Evolutionary conservation across 2,888 invertebrate species (phyloP).

Genomic region (Drosophila eohydei): DNA sequence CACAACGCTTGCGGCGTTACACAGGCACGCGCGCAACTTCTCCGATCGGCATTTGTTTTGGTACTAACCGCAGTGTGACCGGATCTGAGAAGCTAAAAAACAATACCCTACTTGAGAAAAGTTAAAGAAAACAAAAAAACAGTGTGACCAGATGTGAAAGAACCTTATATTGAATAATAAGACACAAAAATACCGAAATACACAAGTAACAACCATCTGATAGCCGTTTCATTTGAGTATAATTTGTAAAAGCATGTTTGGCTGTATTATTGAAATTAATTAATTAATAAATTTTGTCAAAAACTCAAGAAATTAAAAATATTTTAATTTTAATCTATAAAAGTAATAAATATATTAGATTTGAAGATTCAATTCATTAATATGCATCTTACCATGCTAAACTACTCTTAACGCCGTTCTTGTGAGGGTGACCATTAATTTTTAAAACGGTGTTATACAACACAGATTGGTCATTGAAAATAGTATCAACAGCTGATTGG

Average conservation of each 20-base stretch:
- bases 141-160: constrained; percentile 13
- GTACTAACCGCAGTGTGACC: constrained; percentile 62
- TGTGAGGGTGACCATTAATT: constrained; percentile 31
- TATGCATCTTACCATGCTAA: not conserved
- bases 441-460: not conserved
- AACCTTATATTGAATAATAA: not conserved
- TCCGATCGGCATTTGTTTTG: constrained; percentile 64
- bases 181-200: constrained; percentile 2
- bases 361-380: not conserved
- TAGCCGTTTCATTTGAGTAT: not conserved
- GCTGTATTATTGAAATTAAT: not conserved
- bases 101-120: constrained; percentile 7
- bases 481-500: constrained; percentile 43
- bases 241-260: not conserved
- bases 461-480: constrained; percentile 16
- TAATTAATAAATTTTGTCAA: not conserved
- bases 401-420: not conserved
- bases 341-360: not conserved
- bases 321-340: not conserved
- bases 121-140: constrained; percentile 27
- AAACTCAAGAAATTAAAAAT: not conserved
- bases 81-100: constrained; percentile 14
- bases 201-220: not conserved
- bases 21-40: constrained; percentile 55
- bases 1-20: constrained; percentile 60